Percentiles rank a stretch among this genome's conserved stretches.
phyloP scores from a whole-genome alignment of 2,113 vertebrate genomes.

The Vombatus ursinus region DNA sequence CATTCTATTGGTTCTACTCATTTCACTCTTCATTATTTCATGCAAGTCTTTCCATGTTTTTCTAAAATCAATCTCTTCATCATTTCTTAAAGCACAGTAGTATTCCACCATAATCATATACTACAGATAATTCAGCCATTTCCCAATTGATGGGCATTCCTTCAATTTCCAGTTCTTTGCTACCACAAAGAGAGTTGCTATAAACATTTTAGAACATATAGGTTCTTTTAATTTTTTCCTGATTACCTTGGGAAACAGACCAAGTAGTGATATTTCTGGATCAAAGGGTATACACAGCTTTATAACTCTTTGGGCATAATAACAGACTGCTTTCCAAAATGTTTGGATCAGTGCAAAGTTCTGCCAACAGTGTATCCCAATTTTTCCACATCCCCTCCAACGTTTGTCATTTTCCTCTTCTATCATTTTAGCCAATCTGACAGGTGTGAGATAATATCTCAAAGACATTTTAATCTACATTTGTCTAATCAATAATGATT shows the following conservation, averaged over 20 bases:
- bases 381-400: not conserved
- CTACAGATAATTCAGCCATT: not conserved
- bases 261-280: not conserved
- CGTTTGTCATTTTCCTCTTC: not conserved
- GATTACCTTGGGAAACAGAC: not conserved
- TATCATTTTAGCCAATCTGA: not conserved
- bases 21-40: too few species aligned
- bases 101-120: not conserved
- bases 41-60: not conserved
- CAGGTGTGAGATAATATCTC: not conserved
- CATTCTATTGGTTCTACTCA: too few species aligned
- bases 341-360: not conserved
- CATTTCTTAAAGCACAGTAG: not conserved
- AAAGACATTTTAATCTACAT: not conserved
- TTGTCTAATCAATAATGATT: too few species aligned
- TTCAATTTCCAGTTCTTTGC: not conserved
- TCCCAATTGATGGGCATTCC: not conserved
- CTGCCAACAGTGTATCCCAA: not conserved
- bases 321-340: not conserved
- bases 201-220: not conserved
- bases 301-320: not conserved
- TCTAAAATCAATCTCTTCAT: not conserved
- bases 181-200: not conserved
- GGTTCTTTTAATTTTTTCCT: not conserved
- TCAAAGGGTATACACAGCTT: not conserved